These are phyloP conservation scores for Deladenus siricidicola DNA, from an alignment of 2,888 invertebrate species.

Conservation along the genomic window DNA sequence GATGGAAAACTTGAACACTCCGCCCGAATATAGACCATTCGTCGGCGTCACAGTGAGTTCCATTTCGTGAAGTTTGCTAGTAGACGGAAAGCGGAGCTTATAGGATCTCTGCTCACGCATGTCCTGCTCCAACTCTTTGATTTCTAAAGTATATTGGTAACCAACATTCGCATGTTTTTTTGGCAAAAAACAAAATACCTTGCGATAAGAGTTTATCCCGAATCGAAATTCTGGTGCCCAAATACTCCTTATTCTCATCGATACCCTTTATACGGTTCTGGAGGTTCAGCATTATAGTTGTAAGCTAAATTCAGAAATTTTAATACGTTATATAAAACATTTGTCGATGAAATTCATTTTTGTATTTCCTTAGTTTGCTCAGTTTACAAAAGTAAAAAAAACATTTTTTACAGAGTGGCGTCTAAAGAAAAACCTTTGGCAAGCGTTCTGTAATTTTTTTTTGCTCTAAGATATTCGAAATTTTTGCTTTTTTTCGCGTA, in stretches of 20 bases:
- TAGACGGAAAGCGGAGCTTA: slow-evolving; percentile 70
- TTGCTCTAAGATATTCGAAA: background rate
- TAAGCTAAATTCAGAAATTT: no score
- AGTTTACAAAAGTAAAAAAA: no score
- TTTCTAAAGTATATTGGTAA: slow-evolving; percentile 54
- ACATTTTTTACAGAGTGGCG: no score
- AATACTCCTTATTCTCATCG: slow-evolving; percentile 43
- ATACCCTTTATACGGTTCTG: slow-evolving; percentile 49
- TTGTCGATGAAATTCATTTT: no score
- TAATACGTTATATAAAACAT: no score
- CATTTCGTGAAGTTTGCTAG: slow-evolving; percentile 74
- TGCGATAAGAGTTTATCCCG: slow-evolving; percentile 47
- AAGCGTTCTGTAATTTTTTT: no score
- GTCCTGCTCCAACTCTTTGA: slow-evolving; percentile 68
- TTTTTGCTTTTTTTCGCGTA: background rate
- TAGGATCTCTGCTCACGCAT: slow-evolving; percentile 69
- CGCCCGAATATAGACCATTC: slow-evolving; percentile 80
- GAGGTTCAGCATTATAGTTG: slow-evolving; percentile 51
- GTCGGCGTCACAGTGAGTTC: slow-evolving; percentile 64
- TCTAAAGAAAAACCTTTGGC: no score
- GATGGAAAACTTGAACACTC: slow-evolving; percentile 75
- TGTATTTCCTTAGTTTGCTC: no score
- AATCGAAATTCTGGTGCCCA: slow-evolving; percentile 41
- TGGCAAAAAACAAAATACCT: slow-evolving; percentile 13
- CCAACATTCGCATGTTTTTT: background rate